Conservation (phyloP, 2,113 vertebrate genomes). For the Drymodes brunneopygia region DNA sequence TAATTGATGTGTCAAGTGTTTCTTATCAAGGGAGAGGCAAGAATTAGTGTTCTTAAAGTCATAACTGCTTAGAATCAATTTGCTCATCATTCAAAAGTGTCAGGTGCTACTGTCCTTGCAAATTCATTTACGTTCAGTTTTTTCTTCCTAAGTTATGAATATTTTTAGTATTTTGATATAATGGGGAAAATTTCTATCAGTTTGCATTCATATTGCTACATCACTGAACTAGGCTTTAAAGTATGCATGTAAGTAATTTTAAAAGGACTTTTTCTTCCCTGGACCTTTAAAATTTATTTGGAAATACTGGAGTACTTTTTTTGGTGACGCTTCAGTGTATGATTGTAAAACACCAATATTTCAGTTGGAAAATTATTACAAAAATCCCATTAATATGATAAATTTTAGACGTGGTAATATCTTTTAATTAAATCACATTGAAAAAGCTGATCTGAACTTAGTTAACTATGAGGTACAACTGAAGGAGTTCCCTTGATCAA, state of each 20-base stretch:
- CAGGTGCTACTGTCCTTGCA: background rate
- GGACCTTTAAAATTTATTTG: background rate
- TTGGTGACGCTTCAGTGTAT: background rate
- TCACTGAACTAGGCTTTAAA: background rate
- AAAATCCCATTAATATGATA: background rate
- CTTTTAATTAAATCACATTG: conserved; percentile 19
- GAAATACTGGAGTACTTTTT: background rate
- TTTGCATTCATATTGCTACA: background rate
- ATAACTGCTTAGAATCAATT: background rate
- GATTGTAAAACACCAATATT: background rate
- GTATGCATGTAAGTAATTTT: background rate
- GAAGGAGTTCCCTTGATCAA: background rate
- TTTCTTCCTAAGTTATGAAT: background rate
- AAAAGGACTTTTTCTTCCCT: background rate
- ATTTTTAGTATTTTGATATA: background rate
- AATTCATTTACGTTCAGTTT: background rate
- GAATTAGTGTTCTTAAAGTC: background rate
- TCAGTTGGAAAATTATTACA: background rate
- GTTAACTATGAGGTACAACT: background rate
- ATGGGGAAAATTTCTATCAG: background rate
- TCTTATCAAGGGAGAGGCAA: background rate
- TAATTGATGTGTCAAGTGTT: background rate
- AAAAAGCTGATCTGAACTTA: background rate
- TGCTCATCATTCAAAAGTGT: background rate
- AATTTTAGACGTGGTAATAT: background rate